phyloP scores from a whole-genome alignment of 2,888 invertebrate genomes.

The Frankliniella fusca region DNA sequence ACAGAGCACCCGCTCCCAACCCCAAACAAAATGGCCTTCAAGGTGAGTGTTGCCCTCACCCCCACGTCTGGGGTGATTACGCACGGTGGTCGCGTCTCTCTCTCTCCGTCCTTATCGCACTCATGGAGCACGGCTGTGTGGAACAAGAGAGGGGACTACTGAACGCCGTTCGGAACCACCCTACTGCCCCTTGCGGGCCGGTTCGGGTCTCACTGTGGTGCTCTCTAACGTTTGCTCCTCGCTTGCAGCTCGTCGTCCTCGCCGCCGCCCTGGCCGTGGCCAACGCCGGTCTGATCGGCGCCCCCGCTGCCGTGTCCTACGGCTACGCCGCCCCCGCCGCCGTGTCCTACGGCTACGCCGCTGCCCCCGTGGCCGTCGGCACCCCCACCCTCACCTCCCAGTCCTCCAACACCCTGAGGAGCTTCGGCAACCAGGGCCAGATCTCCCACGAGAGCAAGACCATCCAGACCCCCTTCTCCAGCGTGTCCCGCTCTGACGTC shows the following conservation, averaged over 20 bases:
- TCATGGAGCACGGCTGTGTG: too few species aligned
- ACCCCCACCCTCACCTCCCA: constrained; percentile 52
- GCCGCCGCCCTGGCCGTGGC: constrained; percentile 43
- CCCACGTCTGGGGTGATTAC: too few species aligned
- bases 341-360: constrained; percentile 20
- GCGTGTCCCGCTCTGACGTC: constrained; percentile 64
- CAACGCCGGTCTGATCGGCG: constrained; percentile 43
- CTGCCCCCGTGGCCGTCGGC: constrained; percentile 13
- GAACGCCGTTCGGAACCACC: too few species aligned
- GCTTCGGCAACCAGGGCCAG: constrained; percentile 62
- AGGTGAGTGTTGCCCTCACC: neutral
- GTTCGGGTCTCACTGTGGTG: too few species aligned
- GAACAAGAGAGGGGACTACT: too few species aligned
- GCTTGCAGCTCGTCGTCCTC: constrained; percentile 42
- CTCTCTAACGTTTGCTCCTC: neutral
- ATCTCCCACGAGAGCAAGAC: constrained; percentile 65
- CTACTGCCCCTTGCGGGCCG: too few species aligned
- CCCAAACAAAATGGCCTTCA: constrained; percentile 4
- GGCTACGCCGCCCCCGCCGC: constrained; percentile 22
- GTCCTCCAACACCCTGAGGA: constrained; percentile 58
- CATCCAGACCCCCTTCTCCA: constrained; percentile 68
- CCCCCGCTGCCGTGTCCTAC: neutral
- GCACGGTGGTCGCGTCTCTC: too few species aligned
- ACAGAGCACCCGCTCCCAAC: neutral
- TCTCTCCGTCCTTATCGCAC: too few species aligned